Base-by-base conservation (phyloP, 37 sponge, comb jelly and placozoan species). In the Spongilla lacustris region DNA sequence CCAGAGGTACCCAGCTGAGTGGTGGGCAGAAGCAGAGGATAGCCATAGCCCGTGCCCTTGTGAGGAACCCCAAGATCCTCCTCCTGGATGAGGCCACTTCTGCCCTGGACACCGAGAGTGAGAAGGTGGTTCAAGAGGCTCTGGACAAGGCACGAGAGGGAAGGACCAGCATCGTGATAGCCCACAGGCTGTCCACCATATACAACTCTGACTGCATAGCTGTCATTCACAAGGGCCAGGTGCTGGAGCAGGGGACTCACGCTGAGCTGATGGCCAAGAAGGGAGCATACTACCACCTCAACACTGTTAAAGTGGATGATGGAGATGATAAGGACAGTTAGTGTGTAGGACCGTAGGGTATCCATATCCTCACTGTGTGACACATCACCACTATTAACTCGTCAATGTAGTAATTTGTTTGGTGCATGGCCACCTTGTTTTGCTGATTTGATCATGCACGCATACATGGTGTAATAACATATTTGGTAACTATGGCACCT, bases 91-190 rank as follows among this genome's bases (percentile, higher is more conserved):
- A 95, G 73, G 96, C 96, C 77, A 95, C 94, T 36, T 95, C 96
- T n/a, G 96, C 96, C 68, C 89, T 95, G 70, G 96, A 95, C 89
- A 90, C 96, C 36, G 94, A 95, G 91, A 95, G 94, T 77, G 96
- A 96, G 87, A 96, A 96, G 80, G 69, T 97, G 36, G 98, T 97
- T 36, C 98, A 95, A 73, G 94, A 94, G 37, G 98, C 98, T n/a
- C 88, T 97, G 75, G 98, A 97, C 79, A 88, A 76, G 36, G 96
- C 98, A 50, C 88, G 96, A 71, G 90, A 93, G 81, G 98, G 98
- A 11, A 69, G 98, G 23, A 97, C 98, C 28, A 87, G 90, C 76
- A 91, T 97, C 29, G 93, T 97, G 17, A 95, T 97, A n/a, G 95
- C 98, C 31, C 98, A 97, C 76, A 84, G 98, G 0, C 89, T 97